Percentiles rank a stretch among this genome's conserved stretches.
Conservation (phyloP, 2,113 vertebrate species). For the Nothobranchius kuhntae region DNA sequence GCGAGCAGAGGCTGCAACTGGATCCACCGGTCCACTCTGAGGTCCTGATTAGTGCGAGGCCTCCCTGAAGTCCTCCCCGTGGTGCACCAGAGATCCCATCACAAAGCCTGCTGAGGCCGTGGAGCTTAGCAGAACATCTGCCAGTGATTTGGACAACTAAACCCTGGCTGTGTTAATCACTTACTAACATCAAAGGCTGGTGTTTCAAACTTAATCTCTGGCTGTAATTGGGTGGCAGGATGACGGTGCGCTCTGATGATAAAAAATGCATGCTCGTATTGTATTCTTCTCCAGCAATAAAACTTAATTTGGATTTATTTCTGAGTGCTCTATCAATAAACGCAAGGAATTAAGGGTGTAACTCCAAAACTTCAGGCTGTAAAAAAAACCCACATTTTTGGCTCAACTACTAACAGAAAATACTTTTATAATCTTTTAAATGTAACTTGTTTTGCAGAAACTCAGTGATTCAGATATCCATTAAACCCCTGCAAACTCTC, state of each 20-base stretch:
- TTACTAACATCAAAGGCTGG: constrained; percentile 68
- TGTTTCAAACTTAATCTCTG: constrained; percentile 57
- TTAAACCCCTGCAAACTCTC: too few relatives aligned
- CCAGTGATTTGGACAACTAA: constrained; percentile 70
- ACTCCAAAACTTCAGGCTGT: neutral
- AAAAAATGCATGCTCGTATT: constrained; percentile 17
- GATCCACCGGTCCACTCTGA: constrained; percentile 42
- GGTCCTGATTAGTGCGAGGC: constrained; percentile 43
- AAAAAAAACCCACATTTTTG: neutral
- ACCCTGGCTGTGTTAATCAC: constrained; percentile 67
- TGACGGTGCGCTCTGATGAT: constrained; percentile 18
- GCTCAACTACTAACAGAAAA: neutral
- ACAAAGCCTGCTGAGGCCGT: constrained; percentile 51
- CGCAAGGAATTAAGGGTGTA: neutral
- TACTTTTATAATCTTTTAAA: too few relatives aligned
- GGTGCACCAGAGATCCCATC: constrained; percentile 57
- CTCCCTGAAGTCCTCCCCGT: constrained; percentile 15
- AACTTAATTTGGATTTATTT: constrained; percentile 17
- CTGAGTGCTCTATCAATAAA: neutral
- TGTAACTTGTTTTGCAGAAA: too few relatives aligned
- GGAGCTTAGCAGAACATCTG: constrained; percentile 68
- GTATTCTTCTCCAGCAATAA: constrained; percentile 16
- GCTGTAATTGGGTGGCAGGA: constrained; percentile 55
- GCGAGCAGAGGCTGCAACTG: constrained; percentile 27
- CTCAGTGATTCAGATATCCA: too few relatives aligned